A percentile compares a stretch with the other conserved stretches of the same genome.
Conservation (phyloP, 2,888 invertebrate species). For the Amiota communis region DNA sequence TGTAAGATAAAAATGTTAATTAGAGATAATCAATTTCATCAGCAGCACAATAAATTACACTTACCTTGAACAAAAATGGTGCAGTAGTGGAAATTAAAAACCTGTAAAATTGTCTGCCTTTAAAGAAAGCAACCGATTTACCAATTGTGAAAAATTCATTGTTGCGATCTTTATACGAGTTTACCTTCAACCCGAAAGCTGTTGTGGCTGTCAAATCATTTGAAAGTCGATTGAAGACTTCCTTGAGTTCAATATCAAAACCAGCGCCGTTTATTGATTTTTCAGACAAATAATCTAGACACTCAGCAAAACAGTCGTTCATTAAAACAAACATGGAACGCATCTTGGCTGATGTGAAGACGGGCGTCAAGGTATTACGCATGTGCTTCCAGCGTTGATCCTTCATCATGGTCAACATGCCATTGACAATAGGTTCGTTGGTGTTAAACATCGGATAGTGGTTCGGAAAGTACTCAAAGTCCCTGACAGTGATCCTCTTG, state of each 20-base stretch:
- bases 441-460: slow-evolving; percentile 72
- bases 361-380: slow-evolving; percentile 74
- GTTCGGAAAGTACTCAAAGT: slow-evolving; percentile 70
- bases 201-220: slow-evolving; percentile 72
- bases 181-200: slow-evolving; percentile 72
- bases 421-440: slow-evolving; percentile 73
- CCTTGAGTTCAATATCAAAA: slow-evolving; percentile 64
- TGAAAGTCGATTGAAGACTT: slow-evolving; percentile 63
- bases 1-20: neutral
- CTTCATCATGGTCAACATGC: slow-evolving; percentile 58
- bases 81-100: slow-evolving; percentile 50
- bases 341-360: slow-evolving; percentile 76
- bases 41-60: neutral
- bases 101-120: slow-evolving; percentile 54
- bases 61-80: slow-evolving; percentile 52
- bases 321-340: slow-evolving; percentile 72
- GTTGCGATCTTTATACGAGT: slow-evolving; percentile 74
- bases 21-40: neutral
- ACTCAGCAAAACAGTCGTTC: slow-evolving; percentile 63
- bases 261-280: slow-evolving; percentile 39
- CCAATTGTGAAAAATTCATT: slow-evolving; percentile 75
- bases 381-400: slow-evolving; percentile 71
- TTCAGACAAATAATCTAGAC: slow-evolving; percentile 55
- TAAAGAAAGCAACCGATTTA: slow-evolving; percentile 50
- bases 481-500: slow-evolving; percentile 69